A percentile compares a stretch with the other conserved stretches of the same genome.
phyloP scores from a whole-genome alignment of 1,140 invertebrate genomes.

The Patella vulgata region DNA sequence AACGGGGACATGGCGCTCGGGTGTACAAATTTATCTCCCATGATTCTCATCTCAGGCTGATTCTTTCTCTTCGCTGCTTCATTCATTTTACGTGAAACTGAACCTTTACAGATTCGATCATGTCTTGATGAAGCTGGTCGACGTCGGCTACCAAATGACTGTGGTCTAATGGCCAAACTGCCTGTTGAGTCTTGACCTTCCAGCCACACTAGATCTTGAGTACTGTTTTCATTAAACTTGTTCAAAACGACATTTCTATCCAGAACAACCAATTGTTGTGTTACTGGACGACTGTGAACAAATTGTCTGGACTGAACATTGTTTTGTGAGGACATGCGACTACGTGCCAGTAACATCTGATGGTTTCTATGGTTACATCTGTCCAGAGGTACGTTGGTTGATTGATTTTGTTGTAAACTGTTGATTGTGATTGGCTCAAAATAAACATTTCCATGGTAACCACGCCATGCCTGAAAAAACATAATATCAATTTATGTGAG shows the following conservation, averaged over 20 bases:
- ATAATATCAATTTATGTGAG: conserved; percentile 1
- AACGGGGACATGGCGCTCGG: conserved; percentile 43
- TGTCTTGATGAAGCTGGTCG: conserved; percentile 29
- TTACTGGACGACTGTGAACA: conserved; percentile 11
- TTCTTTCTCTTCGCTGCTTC: conserved; percentile 24
- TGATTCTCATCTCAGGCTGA: conserved; percentile 35
- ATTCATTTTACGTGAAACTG: conserved; percentile 46
- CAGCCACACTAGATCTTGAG: conserved; percentile 47
- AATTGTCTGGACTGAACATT: neutral
- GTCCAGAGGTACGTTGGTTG: conserved; percentile 5
- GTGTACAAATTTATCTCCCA: conserved; percentile 48
- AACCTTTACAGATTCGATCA: conserved; percentile 56
- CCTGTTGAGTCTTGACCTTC: conserved; percentile 50
- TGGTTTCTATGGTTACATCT: neutral
- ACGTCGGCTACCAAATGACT: conserved; percentile 16
- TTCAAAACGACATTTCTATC: conserved; percentile 51
- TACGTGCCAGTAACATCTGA: too few species aligned
- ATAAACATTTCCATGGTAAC: conserved; percentile 64
- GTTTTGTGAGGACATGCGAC: too few species aligned
- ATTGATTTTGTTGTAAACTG: conserved; percentile 12
- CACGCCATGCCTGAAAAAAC: conserved; percentile 58
- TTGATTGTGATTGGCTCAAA: conserved; percentile 59
- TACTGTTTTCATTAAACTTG: conserved; percentile 38
- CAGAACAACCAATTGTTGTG: conserved; percentile 42
- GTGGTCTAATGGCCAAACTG: conserved; percentile 46